Conservation (phyloP, 1,140 invertebrate species). For the Dendrolimus punctatus region DNA sequence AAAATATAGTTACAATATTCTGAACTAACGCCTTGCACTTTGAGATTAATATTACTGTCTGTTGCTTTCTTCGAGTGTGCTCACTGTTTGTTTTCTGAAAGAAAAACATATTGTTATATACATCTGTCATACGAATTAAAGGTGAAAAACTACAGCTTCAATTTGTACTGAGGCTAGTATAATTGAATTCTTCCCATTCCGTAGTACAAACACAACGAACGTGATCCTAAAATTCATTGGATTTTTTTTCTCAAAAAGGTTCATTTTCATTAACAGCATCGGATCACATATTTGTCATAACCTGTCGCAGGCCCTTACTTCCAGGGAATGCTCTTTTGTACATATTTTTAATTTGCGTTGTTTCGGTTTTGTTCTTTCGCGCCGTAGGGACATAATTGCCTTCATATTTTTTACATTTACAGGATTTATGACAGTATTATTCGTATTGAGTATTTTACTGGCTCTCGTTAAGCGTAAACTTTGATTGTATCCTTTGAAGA, state of each 20-base stretch:
- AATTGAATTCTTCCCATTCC: conserved; percentile 9
- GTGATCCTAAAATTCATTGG: conserved; percentile 23
- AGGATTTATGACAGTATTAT: not conserved
- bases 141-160: not conserved
- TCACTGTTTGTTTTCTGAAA: too few relatives aligned
- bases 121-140: too few relatives aligned
- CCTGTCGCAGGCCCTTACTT: conserved; percentile 31
- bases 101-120: too few relatives aligned
- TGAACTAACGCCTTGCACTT: too few relatives aligned
- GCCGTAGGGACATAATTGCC: conserved; percentile 17
- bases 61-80: too few relatives aligned
- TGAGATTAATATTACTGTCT: too few relatives aligned
- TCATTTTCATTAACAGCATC: conserved; percentile 67
- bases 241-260: conserved; percentile 48
- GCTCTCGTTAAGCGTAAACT: too few relatives aligned
- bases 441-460: not conserved
- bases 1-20: too few relatives aligned
- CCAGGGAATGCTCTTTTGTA: conserved; percentile 45
- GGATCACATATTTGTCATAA: conserved; percentile 70
- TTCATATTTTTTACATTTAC: conserved; percentile 7
- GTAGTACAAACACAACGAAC: conserved; percentile 22
- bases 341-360: conserved; percentile 63
- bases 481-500: too few relatives aligned
- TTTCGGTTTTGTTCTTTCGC: conserved; percentile 54
- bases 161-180: not conserved